Base-by-base conservation (phyloP, 2,888 invertebrate species). In the Dynastes grantii region DNA sequence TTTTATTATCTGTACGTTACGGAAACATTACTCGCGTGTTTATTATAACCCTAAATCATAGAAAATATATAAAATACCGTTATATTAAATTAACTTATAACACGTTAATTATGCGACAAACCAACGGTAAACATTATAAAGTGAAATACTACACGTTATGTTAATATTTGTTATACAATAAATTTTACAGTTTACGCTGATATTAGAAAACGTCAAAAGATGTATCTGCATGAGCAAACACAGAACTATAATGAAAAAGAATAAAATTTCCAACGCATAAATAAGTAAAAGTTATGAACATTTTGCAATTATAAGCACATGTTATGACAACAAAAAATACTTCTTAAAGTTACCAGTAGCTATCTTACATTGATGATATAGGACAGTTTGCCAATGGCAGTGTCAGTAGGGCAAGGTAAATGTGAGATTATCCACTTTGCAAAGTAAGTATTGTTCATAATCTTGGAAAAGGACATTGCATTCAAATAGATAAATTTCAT, bases 91-190 rank as follows among this genome's bases (percentile, higher is more conserved):
- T 29, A 63, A 55, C 9, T 11, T 29, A 63, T 8, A 63, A 29
- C 27, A 13, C 16, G 2, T 55, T 55, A 32, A 29, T 68, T n/a
- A 51, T 68, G 68, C 68, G 68, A 68, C 68, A 51, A 68, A 51
- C 13, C 51, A n/a, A n/a, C 49, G n/a, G 51, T 40, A 68, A 68
- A 68, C 11, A 68, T 68, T 51, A 29, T 68, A 68, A 68, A 68
- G 49, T n/a, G 27, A 51, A 68, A 68, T 51, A 51, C 13, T 51
- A 68, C 11, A 65, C 1, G 11, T 11, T 9, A 68, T 6, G 8
- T 16, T 5, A 68, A 68, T 68, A 68, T 68, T 68, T 68, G 51
- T 22, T 29, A 27, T 13, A 29, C 51, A 68, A 68, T 68, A 68
- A 68, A 68, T 29, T 68, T 22, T 68, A 22, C 4, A 51, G 51